A percentile compares a stretch with the other conserved stretches of the same genome.
These are phyloP conservation scores for Dipodomys spectabilis DNA, from an alignment of 2,113 vertebrate species.

Conservation along the genomic window DNA sequence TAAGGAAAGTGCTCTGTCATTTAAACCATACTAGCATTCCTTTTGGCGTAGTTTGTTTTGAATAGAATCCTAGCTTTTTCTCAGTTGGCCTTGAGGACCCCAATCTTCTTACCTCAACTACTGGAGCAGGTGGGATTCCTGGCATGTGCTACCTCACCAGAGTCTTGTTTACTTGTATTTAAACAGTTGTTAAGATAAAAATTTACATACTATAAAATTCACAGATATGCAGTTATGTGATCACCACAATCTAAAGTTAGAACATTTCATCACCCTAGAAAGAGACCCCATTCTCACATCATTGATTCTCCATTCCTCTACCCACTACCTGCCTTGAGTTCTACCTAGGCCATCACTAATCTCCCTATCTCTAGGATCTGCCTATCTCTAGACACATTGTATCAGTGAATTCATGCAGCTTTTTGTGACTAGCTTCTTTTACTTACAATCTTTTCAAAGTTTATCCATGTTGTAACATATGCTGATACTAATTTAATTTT, in stretches of 20 bases:
- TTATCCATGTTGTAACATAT: background rate
- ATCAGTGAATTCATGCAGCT: background rate
- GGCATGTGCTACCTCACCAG: background rate
- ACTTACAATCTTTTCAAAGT: background rate
- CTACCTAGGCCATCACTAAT: background rate
- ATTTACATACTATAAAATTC: background rate
- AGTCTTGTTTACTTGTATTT: background rate
- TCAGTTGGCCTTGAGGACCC: background rate
- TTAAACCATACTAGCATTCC: too few species aligned
- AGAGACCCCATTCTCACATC: background rate
- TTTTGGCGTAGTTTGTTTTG: too few species aligned
- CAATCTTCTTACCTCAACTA: background rate
- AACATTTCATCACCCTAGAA: slow-evolving; percentile 4
- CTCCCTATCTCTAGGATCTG: background rate
- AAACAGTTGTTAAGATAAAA: slow-evolving; percentile 2
- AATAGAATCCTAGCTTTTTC: too few species aligned
- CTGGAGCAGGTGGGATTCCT: background rate
- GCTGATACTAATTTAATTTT: background rate
- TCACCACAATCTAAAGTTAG: slow-evolving; percentile 29
- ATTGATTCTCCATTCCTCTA: background rate
- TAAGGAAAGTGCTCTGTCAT: too few species aligned
- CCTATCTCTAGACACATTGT: background rate
- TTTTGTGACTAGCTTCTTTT: slow-evolving; percentile 3
- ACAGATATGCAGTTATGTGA: background rate
- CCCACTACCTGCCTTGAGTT: too few species aligned